Evolutionary conservation across 2,888 invertebrate species (phyloP).

Genomic region (Ophioninae sp.): DNA sequence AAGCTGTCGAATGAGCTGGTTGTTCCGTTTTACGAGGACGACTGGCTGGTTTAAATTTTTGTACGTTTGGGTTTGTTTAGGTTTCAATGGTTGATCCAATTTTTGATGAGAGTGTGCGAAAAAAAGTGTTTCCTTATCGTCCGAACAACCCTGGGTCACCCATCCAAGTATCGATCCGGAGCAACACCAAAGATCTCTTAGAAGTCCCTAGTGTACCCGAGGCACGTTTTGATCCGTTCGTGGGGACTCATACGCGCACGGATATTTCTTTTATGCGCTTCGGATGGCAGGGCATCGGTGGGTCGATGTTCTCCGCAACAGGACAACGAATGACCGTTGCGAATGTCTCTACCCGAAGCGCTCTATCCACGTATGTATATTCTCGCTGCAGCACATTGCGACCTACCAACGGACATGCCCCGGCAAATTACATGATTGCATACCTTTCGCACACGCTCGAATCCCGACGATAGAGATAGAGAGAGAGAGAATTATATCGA

Average conservation of each 20-base stretch:
- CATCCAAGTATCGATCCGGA: background rate
- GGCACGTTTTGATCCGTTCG: background rate
- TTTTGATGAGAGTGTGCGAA: too few species aligned
- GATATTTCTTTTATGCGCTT: background rate
- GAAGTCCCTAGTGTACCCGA: background rate
- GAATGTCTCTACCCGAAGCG: conserved; percentile 63
- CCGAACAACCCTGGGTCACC: background rate
- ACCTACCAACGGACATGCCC: conserved; percentile 63
- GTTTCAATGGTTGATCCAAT: too few species aligned
- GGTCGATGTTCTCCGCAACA: conserved; percentile 52
- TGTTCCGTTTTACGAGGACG: background rate
- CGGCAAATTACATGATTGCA: conserved; percentile 73
- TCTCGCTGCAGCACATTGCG: conserved; percentile 38
- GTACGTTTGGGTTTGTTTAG: too few species aligned
- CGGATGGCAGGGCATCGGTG: conserved; percentile 35
- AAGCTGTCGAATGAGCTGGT: background rate
- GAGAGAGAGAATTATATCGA: conserved; percentile 16
- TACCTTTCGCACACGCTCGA: conserved; percentile 68
- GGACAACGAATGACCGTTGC: conserved; percentile 61
- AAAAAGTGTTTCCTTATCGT: too few species aligned
- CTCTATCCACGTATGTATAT: conserved; percentile 50
- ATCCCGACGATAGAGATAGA: conserved; percentile 21
- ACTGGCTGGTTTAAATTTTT: background rate
- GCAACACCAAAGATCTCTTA: background rate
- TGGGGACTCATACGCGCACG: background rate